A percentile compares a stretch with the other conserved stretches of the same genome.
phyloP scores from a whole-genome alignment of 2,888 invertebrate genomes.

The Heteropelma amictum region DNA sequence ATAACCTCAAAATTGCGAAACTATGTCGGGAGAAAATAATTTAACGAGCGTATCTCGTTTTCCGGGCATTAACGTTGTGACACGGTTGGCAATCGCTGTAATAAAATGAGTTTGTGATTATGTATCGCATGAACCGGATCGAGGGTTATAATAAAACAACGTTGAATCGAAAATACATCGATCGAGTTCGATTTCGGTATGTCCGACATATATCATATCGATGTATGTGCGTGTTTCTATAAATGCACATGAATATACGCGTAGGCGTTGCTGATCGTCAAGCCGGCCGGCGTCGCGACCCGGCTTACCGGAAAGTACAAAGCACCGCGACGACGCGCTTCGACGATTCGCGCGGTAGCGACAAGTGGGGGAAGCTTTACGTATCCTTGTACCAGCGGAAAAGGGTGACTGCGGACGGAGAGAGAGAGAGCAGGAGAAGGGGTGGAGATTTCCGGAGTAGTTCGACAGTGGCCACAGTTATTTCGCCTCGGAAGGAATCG shows the following conservation, averaged over 20 bases:
- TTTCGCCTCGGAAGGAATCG: constrained; percentile 47
- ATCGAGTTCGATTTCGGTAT: constrained; percentile 8
- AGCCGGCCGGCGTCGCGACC: constrained; percentile 49
- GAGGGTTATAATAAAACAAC: not conserved
- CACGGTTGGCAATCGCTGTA: too few relatives aligned
- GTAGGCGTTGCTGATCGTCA: constrained; percentile 26
- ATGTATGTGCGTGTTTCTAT: not conserved
- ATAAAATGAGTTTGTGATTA: too few relatives aligned
- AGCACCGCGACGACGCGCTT: constrained; percentile 62
- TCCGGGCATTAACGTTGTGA: too few relatives aligned
- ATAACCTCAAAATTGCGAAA: too few relatives aligned
- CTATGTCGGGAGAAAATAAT: too few relatives aligned
- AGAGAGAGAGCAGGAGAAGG: constrained; percentile 1
- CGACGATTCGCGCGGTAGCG: constrained; percentile 51
- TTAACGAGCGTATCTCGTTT: too few relatives aligned
- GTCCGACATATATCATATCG: not conserved
- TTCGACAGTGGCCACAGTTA: constrained; percentile 51
- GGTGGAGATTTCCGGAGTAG: constrained; percentile 46
- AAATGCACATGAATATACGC: not conserved
- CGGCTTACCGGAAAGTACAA: constrained; percentile 66
- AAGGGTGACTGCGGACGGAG: not conserved
- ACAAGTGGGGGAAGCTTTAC: constrained; percentile 1
- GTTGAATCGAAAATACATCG: constrained; percentile 11
- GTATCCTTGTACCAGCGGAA: too few relatives aligned
- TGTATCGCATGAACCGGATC: too few relatives aligned